phyloP scores from a whole-genome alignment of 2,113 vertebrate species.

The Heliornis fulica region DNA sequence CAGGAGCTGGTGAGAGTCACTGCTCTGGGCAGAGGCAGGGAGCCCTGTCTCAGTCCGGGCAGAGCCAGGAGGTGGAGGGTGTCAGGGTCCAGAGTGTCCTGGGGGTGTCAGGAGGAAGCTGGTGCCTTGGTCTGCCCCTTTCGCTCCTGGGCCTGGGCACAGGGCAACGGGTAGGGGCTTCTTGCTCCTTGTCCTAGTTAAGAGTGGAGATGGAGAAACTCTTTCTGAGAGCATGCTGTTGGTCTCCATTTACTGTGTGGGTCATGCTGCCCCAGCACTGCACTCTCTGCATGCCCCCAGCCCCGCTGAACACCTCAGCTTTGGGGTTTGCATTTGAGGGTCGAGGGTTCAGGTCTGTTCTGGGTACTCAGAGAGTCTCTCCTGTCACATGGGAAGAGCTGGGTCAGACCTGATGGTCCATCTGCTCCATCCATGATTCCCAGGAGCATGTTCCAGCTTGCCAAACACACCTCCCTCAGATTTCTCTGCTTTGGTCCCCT shows the following conservation, averaged over 20 bases:
- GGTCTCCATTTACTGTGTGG: fast-evolving
- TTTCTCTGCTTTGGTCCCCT: not conserved
- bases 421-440: not conserved
- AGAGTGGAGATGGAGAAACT: not conserved
- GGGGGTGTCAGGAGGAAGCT: not conserved
- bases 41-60: not conserved
- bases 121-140: not conserved
- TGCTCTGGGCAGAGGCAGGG: fast-evolving
- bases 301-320: not conserved
- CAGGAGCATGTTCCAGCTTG: not conserved
- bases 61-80: fast-evolving
- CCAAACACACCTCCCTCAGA: not conserved
- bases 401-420: not conserved
- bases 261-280: not conserved
- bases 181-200: not conserved
- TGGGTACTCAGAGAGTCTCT: not conserved
- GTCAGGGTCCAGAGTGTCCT: not conserved
- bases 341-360: not conserved
- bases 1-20: not conserved
- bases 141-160: not conserved
- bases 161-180: not conserved
- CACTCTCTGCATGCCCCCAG: not conserved
- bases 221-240: not conserved
- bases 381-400: not conserved
- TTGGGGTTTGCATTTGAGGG: not conserved